A percentile compares a stretch with the other conserved stretches of the same genome.
phyloP scores from a whole-genome alignment of 2,113 vertebrate species.

The Vidua macroura region DNA sequence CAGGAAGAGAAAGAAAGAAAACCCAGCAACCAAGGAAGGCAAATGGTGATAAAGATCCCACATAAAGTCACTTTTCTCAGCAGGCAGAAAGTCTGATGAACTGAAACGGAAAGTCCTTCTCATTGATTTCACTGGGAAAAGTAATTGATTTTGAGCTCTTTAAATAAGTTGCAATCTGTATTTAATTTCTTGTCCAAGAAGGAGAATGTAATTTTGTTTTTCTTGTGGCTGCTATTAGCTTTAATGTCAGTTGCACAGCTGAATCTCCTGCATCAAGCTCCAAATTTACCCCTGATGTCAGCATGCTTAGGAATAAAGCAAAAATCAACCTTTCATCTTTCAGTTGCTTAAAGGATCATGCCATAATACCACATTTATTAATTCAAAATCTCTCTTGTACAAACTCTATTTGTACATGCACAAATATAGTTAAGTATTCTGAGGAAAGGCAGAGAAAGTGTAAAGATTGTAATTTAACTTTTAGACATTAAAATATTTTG shows the following conservation, averaged over 20 bases:
- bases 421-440: not conserved
- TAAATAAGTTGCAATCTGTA: slow-evolving; percentile 33
- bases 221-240: slow-evolving; percentile 3
- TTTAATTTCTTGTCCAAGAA: slow-evolving; percentile 31
- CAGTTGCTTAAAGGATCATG: slow-evolving; percentile 31
- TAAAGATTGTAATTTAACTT: slow-evolving; percentile 3
- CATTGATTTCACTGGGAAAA: slow-evolving; percentile 42
- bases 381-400: slow-evolving; percentile 31
- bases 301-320: not conserved
- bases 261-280: slow-evolving; percentile 18
- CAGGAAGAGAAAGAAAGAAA: not conserved
- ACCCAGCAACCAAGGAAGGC: not conserved
- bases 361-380: slow-evolving; percentile 34
- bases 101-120: slow-evolving; percentile 34
- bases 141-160: slow-evolving; percentile 38
- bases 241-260: slow-evolving; percentile 3
- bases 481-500: not conserved
- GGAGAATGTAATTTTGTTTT: slow-evolving; percentile 30
- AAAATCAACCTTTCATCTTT: slow-evolving; percentile 33
- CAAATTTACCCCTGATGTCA: slow-evolving; percentile 20
- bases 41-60: slow-evolving; percentile 7
- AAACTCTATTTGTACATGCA: not conserved
- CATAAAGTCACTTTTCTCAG: slow-evolving; percentile 19
- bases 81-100: not conserved
- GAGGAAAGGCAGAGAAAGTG: not conserved